Evolutionary conservation across 2,113 vertebrate species (phyloP).

Genomic region (Crotophaga sulcirostris): DNA sequence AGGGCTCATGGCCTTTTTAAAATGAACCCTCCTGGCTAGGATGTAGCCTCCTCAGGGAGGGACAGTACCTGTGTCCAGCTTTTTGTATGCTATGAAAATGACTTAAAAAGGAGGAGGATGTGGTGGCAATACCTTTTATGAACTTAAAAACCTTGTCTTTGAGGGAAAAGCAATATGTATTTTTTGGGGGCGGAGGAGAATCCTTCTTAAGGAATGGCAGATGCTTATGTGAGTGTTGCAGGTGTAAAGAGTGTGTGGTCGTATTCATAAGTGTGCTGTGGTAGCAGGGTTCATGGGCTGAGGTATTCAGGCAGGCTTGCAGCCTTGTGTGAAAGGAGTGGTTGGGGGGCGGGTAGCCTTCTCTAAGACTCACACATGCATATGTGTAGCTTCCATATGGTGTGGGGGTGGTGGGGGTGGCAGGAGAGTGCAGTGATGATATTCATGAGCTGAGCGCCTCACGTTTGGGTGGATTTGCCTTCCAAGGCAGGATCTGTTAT

Average conservation of each 20-base stretch:
- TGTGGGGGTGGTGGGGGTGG: constrained; percentile 42
- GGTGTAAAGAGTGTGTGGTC: background rate
- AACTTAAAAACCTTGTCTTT: background rate
- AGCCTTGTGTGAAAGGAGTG: background rate
- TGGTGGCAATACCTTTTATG: background rate
- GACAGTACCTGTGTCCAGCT: background rate
- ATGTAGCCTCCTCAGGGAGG: background rate
- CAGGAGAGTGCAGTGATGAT: background rate
- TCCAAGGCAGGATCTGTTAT: background rate
- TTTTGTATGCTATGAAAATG: background rate
- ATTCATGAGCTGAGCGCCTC: background rate
- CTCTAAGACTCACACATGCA: background rate
- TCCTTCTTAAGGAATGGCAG: background rate
- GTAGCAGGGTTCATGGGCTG: background rate
- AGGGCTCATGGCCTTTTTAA: background rate
- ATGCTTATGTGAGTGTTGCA: background rate
- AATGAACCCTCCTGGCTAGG: background rate
- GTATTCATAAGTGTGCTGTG: background rate
- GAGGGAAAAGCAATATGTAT: background rate
- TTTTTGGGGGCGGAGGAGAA: background rate
- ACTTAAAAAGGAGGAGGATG: background rate
- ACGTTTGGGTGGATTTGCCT: background rate
- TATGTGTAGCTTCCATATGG: constrained; percentile 33
- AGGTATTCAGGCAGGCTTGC: background rate
- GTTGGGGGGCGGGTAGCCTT: background rate